Percentiles rank a stretch among this genome's conserved stretches.
Conservation (phyloP, 2,888 invertebrate species). For the Boloria selene region DNA sequence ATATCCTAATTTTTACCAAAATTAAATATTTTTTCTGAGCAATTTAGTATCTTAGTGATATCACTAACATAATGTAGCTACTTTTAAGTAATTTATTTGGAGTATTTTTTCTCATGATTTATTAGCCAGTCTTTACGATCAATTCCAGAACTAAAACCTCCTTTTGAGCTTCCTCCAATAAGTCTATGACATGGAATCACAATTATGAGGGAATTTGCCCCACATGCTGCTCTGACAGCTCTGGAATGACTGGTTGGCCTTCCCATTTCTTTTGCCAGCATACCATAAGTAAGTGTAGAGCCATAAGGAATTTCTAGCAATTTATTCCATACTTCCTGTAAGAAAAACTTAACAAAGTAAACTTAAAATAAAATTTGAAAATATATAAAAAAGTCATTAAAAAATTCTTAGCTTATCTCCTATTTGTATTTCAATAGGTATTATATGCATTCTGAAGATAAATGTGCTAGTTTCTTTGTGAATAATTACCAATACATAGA, state of each 20-base stretch:
- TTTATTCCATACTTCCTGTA: conserved; percentile 68
- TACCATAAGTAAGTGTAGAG: conserved; percentile 65
- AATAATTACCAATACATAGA: background rate
- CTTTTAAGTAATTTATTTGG: conserved; percentile 1
- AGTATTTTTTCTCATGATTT: conserved; percentile 64
- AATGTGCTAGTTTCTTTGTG: too few relatives aligned
- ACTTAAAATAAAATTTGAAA: background rate
- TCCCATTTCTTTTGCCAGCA: conserved; percentile 63
- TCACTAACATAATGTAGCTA: too few relatives aligned
- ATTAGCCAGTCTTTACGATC: conserved; percentile 81
- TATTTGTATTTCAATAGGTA: too few relatives aligned
- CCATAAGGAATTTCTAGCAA: conserved; percentile 65
- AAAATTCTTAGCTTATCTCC: too few relatives aligned
- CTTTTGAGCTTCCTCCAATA: conserved; percentile 60
- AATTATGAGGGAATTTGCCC: conserved; percentile 64
- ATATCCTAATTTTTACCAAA: too few relatives aligned
- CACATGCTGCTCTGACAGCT: conserved; percentile 71
- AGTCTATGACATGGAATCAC: conserved; percentile 73
- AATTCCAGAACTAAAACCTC: conserved; percentile 78
- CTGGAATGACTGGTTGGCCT: conserved; percentile 63
- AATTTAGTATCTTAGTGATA: too few relatives aligned
- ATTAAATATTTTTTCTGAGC: too few relatives aligned
- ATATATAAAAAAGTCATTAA: too few relatives aligned
- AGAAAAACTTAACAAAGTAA: conserved; percentile 22
- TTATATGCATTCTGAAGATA: too few relatives aligned